phyloP scores from a whole-genome alignment of 2,888 invertebrate genomes.

The Microctonus aethiopoides region DNA sequence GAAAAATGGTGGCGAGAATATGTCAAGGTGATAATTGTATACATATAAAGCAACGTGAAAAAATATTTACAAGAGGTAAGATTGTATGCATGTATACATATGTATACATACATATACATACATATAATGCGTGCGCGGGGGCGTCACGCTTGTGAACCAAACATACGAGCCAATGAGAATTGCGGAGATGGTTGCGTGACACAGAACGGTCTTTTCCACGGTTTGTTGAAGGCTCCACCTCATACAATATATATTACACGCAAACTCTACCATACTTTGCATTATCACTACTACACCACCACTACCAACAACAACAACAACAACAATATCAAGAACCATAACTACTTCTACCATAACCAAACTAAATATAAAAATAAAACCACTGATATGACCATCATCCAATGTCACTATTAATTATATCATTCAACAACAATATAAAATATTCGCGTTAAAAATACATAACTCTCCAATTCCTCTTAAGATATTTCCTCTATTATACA shows the following conservation, averaged over 20 bases:
- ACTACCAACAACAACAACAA: background rate
- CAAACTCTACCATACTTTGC: background rate
- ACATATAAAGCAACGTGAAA: no score
- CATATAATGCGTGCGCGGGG: slow-evolving; percentile 43
- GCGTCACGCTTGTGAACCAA: slow-evolving; percentile 38
- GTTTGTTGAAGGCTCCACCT: slow-evolving; percentile 51
- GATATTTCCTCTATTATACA: no score
- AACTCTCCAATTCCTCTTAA: no score
- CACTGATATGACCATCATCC: background rate
- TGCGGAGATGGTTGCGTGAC: slow-evolving; percentile 39
- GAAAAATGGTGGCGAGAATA: background rate
- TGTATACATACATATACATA: no score
- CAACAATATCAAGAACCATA: background rate
- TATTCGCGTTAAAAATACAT: no score
- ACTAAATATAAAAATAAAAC: background rate
- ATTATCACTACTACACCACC: background rate
- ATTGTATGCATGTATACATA: background rate
- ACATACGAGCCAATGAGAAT: slow-evolving; percentile 38
- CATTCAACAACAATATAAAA: background rate
- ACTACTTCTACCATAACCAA: no score
- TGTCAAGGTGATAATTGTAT: slow-evolving; percentile 10
- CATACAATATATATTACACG: slow-evolving; percentile 12
- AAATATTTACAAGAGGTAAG: slow-evolving; percentile 18
- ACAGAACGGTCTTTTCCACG: slow-evolving; percentile 58
- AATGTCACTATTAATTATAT: no score